Evolutionary conservation across 2,888 invertebrate species (phyloP).

Genomic region (Drosophila setosimentum): DNA sequence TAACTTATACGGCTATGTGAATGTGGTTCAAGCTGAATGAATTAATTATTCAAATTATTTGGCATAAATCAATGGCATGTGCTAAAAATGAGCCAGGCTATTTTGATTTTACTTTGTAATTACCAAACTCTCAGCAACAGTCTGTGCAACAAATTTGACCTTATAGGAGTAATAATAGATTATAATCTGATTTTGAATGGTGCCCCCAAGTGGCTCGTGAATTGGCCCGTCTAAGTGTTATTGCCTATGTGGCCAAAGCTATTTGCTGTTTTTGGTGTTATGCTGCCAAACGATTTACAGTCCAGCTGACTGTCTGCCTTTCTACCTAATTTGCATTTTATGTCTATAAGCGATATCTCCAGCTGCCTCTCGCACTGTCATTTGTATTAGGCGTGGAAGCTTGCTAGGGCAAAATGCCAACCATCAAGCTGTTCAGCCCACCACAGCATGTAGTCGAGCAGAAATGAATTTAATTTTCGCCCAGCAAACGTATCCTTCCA

Average conservation of each 20-base stretch:
- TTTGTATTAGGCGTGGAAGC: slow-evolving; percentile 31
- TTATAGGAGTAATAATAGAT: slow-evolving; percentile 36
- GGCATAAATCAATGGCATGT: slow-evolving; percentile 61
- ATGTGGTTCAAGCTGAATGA: slow-evolving; percentile 23
- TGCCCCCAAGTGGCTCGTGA: slow-evolving; percentile 7
- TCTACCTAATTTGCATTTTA: slow-evolving; percentile 68
- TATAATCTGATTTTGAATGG: slow-evolving; percentile 36
- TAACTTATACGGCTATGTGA: slow-evolving; percentile 14
- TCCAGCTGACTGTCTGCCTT: slow-evolving; percentile 39
- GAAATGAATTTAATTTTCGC: slow-evolving; percentile 40
- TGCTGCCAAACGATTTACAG: slow-evolving; percentile 9
- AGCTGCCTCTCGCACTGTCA: not conserved
- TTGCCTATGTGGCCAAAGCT: slow-evolving; percentile 27
- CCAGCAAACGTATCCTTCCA: slow-evolving; percentile 28
- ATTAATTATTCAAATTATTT: slow-evolving; percentile 53
- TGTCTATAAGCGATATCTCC: slow-evolving; percentile 53
- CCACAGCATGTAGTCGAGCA: slow-evolving; percentile 32
- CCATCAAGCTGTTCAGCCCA: slow-evolving; percentile 21
- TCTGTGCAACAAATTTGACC: slow-evolving; percentile 18
- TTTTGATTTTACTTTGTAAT: slow-evolving; percentile 26
- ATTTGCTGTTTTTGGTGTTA: slow-evolving; percentile 4
- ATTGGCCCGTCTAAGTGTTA: slow-evolving; percentile 30
- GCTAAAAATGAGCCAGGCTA: slow-evolving; percentile 17
- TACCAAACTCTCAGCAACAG: slow-evolving; percentile 12
- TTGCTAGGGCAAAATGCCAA: slow-evolving; percentile 14